Conservation (phyloP, 2,113 vertebrate genomes). For the Eclectus roratus region DNA sequence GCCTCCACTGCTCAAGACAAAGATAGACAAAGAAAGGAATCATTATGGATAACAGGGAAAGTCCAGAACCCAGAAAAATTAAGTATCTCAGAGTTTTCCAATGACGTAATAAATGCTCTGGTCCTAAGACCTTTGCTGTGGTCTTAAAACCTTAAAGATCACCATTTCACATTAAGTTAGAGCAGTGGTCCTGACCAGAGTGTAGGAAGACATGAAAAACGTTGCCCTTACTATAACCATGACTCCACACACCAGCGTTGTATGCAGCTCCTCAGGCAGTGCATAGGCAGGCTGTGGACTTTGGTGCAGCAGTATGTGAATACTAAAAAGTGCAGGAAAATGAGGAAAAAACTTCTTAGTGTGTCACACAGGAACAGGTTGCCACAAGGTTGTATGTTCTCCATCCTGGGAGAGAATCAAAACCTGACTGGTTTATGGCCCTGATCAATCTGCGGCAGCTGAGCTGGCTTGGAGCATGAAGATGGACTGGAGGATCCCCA, state of each 20-base stretch:
- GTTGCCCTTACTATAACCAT: no score
- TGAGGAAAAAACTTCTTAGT: neutral
- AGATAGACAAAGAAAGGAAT: neutral
- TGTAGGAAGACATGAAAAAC: neutral
- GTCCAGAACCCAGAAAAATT: neutral
- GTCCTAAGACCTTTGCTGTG: neutral
- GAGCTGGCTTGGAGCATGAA: neutral
- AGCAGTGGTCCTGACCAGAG: neutral
- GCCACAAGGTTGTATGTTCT: neutral
- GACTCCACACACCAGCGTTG: neutral
- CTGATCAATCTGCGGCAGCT: neutral
- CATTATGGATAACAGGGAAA: neutral
- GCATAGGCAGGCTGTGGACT: neutral
- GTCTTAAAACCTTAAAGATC: neutral
- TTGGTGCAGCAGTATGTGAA: neutral
- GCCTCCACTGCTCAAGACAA: neutral
- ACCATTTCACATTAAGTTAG: neutral
- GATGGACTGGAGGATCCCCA: neutral
- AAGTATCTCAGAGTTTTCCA: neutral
- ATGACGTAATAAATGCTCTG: neutral
- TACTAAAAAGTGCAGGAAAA: neutral
- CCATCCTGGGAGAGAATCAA: neutral
- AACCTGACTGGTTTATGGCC: neutral
- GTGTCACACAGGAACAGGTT: neutral
- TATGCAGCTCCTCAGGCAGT: accelerated